These are phyloP conservation scores for Lysandra coridon DNA, from an alignment of 2,888 invertebrate genomes.

Conservation along the genomic window DNA sequence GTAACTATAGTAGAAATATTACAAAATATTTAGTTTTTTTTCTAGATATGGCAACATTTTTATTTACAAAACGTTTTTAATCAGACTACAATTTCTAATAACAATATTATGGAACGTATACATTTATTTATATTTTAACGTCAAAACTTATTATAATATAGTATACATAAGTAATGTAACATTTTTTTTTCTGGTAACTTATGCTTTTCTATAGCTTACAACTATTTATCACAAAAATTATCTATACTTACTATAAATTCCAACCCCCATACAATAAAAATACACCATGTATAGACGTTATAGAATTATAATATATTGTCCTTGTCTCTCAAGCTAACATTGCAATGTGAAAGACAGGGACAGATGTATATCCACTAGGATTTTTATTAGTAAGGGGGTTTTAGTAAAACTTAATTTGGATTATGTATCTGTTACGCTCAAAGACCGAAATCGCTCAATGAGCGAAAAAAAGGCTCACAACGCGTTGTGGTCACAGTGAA, in stretches of 20 bases:
- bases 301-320: not conserved
- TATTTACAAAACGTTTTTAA: not conserved
- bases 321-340: no score
- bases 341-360: no score
- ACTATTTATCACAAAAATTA: slow-evolving; percentile 2
- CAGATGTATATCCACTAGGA: not conserved
- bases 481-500: no score
- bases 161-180: not conserved
- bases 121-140: not conserved
- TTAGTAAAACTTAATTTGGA: not conserved
- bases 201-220: not conserved
- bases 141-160: no score
- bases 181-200: not conserved
- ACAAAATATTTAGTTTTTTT: not conserved
- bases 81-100: not conserved
- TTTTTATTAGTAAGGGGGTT: not conserved
- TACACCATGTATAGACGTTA: no score
- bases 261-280: not conserved
- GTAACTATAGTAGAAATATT: no score
- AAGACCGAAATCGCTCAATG: no score
- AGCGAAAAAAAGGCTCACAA: no score
- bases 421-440: not conserved
- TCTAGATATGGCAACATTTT: not conserved
- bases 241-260: not conserved
- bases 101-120: not conserved